These are phyloP conservation scores for Acipenser transmontanus DNA, from an alignment of 2,797 vertebrate species.

Conservation along the genomic window DNA sequence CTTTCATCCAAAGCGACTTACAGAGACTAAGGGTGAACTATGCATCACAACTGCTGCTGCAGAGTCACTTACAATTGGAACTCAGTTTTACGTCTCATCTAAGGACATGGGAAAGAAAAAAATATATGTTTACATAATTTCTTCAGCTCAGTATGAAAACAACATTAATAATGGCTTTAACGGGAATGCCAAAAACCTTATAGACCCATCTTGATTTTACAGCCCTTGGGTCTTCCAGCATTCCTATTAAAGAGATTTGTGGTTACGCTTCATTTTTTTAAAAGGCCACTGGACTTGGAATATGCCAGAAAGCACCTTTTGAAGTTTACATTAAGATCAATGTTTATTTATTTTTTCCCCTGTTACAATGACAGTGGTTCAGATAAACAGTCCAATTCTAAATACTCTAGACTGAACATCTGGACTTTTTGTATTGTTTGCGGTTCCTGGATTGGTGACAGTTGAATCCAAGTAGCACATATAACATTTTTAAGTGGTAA, in stretches of 20 bases:
- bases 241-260: constrained; percentile 50
- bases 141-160: constrained; percentile 29
- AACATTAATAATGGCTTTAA: constrained; percentile 66
- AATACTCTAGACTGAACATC: constrained; percentile 67
- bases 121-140: too few relatives aligned
- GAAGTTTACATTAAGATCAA: constrained; percentile 74
- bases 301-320: constrained; percentile 71
- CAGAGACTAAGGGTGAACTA: too few relatives aligned
- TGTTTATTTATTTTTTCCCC: constrained; percentile 80
- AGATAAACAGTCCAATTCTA: constrained; percentile 79
- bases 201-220: constrained; percentile 53
- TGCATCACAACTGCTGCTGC: too few relatives aligned
- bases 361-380: constrained; percentile 75
- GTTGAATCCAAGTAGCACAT: constrained; percentile 74
- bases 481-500: constrained; percentile 76
- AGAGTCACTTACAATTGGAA: too few relatives aligned
- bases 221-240: constrained; percentile 55
- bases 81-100: too few relatives aligned
- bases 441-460: constrained; percentile 76
- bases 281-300: constrained; percentile 55
- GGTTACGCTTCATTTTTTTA: constrained; percentile 63
- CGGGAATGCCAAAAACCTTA: constrained; percentile 63
- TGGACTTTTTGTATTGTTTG: constrained; percentile 78
- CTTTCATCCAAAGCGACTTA: too few relatives aligned
- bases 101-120: too few relatives aligned